A percentile compares a stretch with the other conserved stretches of the same genome.
Conservation (phyloP, 2,797 vertebrate species). For the Eurystomus glaucurus region DNA sequence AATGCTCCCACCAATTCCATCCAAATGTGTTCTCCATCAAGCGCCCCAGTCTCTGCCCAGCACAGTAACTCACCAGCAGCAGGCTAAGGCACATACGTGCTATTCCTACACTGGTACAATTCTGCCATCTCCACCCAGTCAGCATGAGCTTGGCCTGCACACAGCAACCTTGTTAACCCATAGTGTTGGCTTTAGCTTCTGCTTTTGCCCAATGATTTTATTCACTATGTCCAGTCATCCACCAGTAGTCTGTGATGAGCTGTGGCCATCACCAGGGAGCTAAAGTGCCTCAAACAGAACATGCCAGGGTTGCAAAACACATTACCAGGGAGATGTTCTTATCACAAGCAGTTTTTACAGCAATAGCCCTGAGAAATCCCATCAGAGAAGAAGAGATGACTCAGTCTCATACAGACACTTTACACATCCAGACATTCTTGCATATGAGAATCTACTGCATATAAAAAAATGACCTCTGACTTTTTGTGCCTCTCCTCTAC, state of each 20-base stretch:
- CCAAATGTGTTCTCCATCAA: accelerated
- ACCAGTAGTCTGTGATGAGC: background rate
- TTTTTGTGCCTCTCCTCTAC: conserved; percentile 75
- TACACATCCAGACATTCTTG: conserved; percentile 71
- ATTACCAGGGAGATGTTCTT: conserved; percentile 14
- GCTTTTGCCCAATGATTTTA: accelerated
- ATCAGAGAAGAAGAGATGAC: conserved; percentile 39
- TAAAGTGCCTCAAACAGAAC: background rate
- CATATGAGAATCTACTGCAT: conserved; percentile 53
- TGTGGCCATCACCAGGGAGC: background rate
- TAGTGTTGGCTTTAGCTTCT: background rate
- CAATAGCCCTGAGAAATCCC: conserved; percentile 66
- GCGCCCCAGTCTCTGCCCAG: background rate
- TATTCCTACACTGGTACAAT: background rate
- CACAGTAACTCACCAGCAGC: background rate
- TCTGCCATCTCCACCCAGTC: accelerated
- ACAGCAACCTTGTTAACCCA: accelerated
- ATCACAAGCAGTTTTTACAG: conserved; percentile 50
- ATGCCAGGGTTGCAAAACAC: background rate
- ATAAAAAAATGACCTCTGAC: conserved; percentile 73
- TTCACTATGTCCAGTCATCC: accelerated
- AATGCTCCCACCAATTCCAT: accelerated
- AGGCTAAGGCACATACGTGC: background rate
- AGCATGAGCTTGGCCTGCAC: accelerated
- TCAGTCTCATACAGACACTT: conserved; percentile 51